Evolutionary conservation across 2,888 invertebrate species (phyloP).

Genomic region (Schizaphis graminum): DNA sequence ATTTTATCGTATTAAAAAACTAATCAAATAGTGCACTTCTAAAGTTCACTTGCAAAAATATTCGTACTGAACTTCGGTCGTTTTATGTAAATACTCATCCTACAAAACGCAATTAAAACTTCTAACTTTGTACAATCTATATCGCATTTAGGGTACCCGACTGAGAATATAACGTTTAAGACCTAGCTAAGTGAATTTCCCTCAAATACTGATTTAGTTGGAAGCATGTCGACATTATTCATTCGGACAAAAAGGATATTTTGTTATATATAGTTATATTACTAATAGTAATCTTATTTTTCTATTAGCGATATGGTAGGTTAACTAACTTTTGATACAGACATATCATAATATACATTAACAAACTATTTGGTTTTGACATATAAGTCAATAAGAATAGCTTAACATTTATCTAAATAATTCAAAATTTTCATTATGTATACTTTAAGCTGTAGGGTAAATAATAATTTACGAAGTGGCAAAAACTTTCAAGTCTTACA

Average conservation of each 20-base stretch:
- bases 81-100: constrained; percentile 9
- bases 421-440: background rate
- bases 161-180: background rate
- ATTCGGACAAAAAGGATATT: background rate
- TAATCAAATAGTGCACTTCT: background rate
- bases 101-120: background rate
- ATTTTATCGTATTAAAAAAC: background rate
- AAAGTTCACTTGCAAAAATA: background rate
- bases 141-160: background rate
- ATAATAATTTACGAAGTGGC: background rate
- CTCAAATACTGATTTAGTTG: background rate
- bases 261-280: background rate
- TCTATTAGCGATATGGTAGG: background rate
- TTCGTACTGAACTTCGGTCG: background rate
- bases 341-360: background rate
- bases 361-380: background rate
- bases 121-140: background rate
- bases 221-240: background rate
- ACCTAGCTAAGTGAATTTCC: background rate
- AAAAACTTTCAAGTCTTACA: background rate
- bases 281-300: background rate
- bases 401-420: background rate
- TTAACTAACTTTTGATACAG: background rate
- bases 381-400: background rate
- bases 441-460: background rate